These are phyloP conservation scores for Dryadula phaetusa DNA, from an alignment of 2,888 invertebrate genomes.

Conservation along the genomic window DNA sequence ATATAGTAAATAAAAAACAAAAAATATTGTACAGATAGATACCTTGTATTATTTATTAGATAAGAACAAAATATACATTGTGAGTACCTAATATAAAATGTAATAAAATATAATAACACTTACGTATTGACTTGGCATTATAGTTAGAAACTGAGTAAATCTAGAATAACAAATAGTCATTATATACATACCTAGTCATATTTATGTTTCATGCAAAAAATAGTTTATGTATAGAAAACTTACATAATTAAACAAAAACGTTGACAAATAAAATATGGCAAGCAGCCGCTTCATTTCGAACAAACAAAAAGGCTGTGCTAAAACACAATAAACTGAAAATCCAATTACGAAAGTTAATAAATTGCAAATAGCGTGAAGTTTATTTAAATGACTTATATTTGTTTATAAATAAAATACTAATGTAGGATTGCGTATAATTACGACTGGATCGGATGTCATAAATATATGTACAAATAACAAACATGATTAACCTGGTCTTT, in stretches of 20 bases:
- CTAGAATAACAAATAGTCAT: conserved; percentile 14
- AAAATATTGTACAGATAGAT: no score
- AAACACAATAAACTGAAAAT: conserved; percentile 44
- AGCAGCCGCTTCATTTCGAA: conserved; percentile 39
- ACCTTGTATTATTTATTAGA: no score
- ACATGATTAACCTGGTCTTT: no score
- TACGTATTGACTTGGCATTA: conserved; percentile 4
- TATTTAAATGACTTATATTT: conserved; percentile 35
- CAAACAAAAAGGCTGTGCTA: conserved; percentile 40
- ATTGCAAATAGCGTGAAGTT: conserved; percentile 44
- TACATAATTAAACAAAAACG: conserved; percentile 35
- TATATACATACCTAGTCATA: no score
- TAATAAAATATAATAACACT: no score
- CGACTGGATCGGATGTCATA: background rate
- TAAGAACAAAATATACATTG: background rate
- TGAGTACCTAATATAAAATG: no score
- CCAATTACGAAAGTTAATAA: conserved; percentile 44
- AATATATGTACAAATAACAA: background rate
- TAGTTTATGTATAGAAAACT: conserved; percentile 12
- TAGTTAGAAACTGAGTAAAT: conserved; percentile 3
- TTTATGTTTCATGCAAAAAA: background rate
- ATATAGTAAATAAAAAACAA: no score
- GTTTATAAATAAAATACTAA: conserved; percentile 32
- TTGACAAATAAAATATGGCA: conserved; percentile 36
- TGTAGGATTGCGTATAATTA: conserved; percentile 9